phyloP scores from a whole-genome alignment of 2,797 vertebrate species.

The Amphiprion clarkii region DNA sequence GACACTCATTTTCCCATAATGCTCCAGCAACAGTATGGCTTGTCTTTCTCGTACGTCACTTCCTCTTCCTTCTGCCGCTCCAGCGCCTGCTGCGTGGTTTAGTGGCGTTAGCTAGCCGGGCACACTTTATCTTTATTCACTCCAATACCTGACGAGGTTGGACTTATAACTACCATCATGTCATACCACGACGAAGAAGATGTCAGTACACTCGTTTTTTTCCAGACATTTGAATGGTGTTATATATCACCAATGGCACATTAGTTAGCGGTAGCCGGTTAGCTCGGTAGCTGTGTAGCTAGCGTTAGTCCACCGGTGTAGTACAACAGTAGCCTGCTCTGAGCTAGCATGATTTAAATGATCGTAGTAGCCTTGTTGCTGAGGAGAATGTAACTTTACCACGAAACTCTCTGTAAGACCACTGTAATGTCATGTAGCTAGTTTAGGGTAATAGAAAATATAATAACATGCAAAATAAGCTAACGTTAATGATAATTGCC shows the following conservation, averaged over 20 bases:
- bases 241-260: not conserved
- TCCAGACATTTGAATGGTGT: not conserved
- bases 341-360: slow-evolving; percentile 20
- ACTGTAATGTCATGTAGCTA: not conserved
- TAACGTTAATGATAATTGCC: not conserved
- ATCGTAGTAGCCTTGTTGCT: not conserved
- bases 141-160: not conserved
- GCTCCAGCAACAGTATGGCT: not conserved
- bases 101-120: slow-evolving; percentile 47
- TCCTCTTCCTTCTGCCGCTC: slow-evolving; percentile 54
- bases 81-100: slow-evolving; percentile 72
- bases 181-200: slow-evolving; percentile 81
- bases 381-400: rapidly evolving
- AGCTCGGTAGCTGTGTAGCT: slow-evolving; percentile 31
- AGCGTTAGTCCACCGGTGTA: not conserved
- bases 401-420: not conserved
- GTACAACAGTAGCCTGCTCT: not conserved
- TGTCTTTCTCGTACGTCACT: slow-evolving; percentile 8
- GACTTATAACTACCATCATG: slow-evolving; percentile 59
- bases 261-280: slow-evolving; percentile 18
- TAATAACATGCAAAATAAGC: too few relatives aligned
- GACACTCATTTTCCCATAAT: slow-evolving; percentile 61
- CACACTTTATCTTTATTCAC: slow-evolving; percentile 8
- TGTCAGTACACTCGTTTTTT: not conserved
- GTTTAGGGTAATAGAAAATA: not conserved